Percentiles rank a stretch among this genome's conserved stretches.
Conservation (phyloP, 2,113 vertebrate species). For the Anas platyrhynchos region DNA sequence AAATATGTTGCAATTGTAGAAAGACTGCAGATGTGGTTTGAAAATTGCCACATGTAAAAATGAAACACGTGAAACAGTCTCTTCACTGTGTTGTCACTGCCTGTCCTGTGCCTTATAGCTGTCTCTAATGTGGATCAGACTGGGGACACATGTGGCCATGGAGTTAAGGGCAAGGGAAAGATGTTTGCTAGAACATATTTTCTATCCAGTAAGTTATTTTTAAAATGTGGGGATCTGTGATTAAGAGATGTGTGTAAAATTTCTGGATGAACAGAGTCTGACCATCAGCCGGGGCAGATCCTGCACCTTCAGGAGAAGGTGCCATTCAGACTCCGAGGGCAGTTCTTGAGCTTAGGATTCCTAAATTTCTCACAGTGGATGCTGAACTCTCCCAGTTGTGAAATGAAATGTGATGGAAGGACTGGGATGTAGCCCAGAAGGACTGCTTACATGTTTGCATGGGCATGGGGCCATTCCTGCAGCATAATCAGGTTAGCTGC, state of each 20-base stretch:
- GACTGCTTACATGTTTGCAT: not conserved
- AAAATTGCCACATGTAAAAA: not conserved
- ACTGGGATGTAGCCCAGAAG: not conserved
- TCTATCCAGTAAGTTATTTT: not conserved
- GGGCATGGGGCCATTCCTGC: not conserved
- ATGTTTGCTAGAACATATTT: accelerated
- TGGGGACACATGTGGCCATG: accelerated
- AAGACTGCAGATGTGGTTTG: constrained; percentile 18
- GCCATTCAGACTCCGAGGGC: too few species aligned
- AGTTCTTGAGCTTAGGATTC: not conserved
- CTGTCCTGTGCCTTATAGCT: not conserved
- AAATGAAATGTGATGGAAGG: not conserved
- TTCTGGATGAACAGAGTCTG: not conserved
- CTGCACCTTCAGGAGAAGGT: not conserved
- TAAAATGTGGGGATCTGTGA: not conserved
- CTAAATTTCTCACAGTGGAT: not conserved
- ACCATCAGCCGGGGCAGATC: accelerated
- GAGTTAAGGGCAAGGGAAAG: not conserved
- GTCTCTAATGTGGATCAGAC: not conserved
- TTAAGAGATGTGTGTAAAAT: not conserved
- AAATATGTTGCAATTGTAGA: not conserved
- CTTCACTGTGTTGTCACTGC: accelerated
- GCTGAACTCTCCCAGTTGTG: not conserved
- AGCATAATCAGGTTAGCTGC: not conserved
- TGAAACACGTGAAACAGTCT: not conserved